Evolutionary conservation across 2,113 vertebrate species (phyloP).

Genomic region (Chionis minor): DNA sequence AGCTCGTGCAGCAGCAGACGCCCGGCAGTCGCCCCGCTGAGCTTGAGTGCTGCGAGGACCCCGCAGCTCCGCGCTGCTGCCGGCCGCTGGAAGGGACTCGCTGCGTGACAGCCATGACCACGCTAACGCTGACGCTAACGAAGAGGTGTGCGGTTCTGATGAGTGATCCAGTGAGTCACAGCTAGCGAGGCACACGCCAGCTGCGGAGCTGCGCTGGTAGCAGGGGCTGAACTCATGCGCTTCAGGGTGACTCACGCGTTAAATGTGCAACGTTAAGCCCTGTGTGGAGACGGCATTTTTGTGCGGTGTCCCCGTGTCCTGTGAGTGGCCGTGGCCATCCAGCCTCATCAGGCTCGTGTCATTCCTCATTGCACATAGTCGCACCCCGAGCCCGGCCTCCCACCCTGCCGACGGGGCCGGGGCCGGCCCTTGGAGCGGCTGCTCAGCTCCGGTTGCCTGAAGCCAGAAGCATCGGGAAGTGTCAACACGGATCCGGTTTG

Average conservation of each 20-base stretch:
- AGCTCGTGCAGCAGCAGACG: neutral
- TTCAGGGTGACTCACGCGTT: neutral
- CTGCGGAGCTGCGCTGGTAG: neutral
- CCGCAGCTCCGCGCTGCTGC: neutral
- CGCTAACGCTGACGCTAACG: neutral
- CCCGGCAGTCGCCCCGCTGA: neutral
- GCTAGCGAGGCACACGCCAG: neutral
- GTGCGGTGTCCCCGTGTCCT: neutral
- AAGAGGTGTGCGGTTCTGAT: neutral
- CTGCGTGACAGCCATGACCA: neutral
- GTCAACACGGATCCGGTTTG: rapidly evolving
- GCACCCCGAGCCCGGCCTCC: neutral
- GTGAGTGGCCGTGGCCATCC: neutral
- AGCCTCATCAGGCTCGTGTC: neutral
- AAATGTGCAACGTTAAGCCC: neutral
- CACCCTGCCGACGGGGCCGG: neutral
- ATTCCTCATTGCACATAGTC: neutral
- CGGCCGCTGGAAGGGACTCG: neutral
- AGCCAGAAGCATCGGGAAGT: neutral
- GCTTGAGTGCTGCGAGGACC: neutral
- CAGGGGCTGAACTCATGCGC: neutral
- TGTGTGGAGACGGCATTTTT: neutral
- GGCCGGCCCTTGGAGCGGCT: no score
- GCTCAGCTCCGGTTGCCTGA: neutral
- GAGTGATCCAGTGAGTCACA: neutral